Evolutionary conservation across 2,113 vertebrate genomes (phyloP), one percentile per base, ranked within the genome.

Genomic region (Bambusicola thoracicus): DNA sequence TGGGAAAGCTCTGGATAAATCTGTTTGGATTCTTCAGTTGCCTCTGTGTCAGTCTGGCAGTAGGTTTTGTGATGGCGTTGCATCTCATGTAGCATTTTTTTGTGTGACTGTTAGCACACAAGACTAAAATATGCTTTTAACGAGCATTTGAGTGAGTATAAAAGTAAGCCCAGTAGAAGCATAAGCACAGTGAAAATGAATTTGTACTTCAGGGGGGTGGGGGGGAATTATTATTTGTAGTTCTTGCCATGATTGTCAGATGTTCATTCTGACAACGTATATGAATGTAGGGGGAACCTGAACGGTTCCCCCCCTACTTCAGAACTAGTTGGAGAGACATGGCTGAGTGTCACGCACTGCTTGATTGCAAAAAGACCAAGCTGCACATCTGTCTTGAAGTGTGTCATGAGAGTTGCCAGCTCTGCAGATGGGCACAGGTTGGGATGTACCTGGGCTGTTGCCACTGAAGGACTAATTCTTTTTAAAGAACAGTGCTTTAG

Each of bases 241-340:
- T 32, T 85, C 74, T 81, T 69, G 66, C 70, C 62, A 0, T 17
- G 73, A 25, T 25, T 84, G 63, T 93, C 81, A 92, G 77, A 61
- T 82, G 58, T 91, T 94, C 67, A 8, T 89, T 95, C 85, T 38
- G 81, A 36, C 81, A 78, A 73, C 73, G 32, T 76, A 73, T 62
- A 67, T 89, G 86, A 89, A 34, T 14, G 53, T 67, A 44, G 69
- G 29, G 58, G 63, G 70, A 84, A 58, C 48, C 86, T n/a, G n/a
- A n/a, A n/a, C n/a, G n/a, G n/a, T n/a, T n/a, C n/a, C n/a, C n/a
- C n/a, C n/a, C n/a, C n/a, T n/a, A n/a, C n/a, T n/a, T n/a, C 51
- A 58, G 8, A 68, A 51, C 15, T 2, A 67, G 49, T 20, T 30
- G 55, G 82, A 32, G 67, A 79, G n/a, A 27, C 8, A 2, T 82